Base-by-base conservation (phyloP, 2,113 vertebrate genomes). In the Ochotona princeps region DNA sequence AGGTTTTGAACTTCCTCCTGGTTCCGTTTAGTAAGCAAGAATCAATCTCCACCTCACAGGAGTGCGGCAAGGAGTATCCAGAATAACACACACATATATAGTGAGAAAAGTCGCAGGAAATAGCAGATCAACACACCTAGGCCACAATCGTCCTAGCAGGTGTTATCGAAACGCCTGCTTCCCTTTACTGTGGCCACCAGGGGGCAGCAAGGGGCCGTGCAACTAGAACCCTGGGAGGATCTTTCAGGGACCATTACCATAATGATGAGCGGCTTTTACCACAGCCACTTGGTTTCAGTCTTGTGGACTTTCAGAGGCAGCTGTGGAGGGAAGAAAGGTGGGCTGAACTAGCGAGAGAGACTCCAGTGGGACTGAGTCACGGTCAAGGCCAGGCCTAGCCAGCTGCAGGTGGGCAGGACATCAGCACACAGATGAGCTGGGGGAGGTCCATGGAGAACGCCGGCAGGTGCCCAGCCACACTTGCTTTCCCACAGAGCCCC, bases 141-240 rank as follows among this genome's bases (percentile, higher is more conserved):
- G 13, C 65, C 8, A 63, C 70, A 18, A 70, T 23, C 15, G 28
- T 13, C 1, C 57, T 4, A 0, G 7, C 1, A 32, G 20, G 32
- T 67, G 2, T 26, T 30, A n/a, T 44, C 73, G 1, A 17, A 44
- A 1, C 11, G n/a, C n/a, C 47, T 2, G 0, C 18, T 30, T 32
- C 25, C 32, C 63, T 38, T 47, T 10, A 7, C 21, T 57, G 49
- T 38, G 83, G 47, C 94, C 92, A n/a, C 89, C 92, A 96, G 96
- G 73, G 54, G 96, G 94, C 95, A 90, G 96, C 94, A 73, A 30
- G n/a, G 51, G 78, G 73, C 83, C 2, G 0, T 20, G 5, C 78
- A 88, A 35, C 28, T 28, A 25, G 12, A 44, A 25, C 26, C 20
- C 38, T 3, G 38, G 38, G 38, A 44, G 6, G 38, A 3, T 44